phyloP scores from a whole-genome alignment of 2,797 vertebrate species.

The Natrix natrix region DNA sequence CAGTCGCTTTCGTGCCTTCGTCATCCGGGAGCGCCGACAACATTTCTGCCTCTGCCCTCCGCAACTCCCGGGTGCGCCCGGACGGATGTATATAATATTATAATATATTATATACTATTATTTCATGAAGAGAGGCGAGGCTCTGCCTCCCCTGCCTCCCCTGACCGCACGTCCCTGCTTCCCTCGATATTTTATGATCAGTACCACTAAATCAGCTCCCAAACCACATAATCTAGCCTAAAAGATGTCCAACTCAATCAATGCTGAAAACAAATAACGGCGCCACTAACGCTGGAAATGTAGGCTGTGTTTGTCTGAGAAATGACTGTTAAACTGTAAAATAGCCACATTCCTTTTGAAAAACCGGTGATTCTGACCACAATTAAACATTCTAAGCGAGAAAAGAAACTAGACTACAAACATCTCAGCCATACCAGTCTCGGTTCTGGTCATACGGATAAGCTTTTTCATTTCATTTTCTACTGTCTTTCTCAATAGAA shows the following conservation, averaged over 20 bases:
- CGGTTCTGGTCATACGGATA: neutral
- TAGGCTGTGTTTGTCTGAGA: neutral
- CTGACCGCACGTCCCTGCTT: no score
- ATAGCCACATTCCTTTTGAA: neutral
- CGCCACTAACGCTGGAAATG: no score
- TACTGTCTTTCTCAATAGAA: neutral
- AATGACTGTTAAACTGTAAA: neutral
- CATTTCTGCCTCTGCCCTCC: no score
- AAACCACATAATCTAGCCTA: neutral
- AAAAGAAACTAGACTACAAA: neutral
- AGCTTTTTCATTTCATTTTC: neutral
- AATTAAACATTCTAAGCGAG: neutral
- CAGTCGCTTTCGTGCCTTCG: no score
- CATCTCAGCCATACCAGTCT: neutral
- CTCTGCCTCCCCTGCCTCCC: no score
- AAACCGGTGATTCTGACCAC: neutral
- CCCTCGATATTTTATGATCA: neutral
- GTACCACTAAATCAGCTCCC: neutral
- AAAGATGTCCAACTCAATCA: neutral
- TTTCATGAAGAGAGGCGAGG: no score
- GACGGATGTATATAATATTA: no score
- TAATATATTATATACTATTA: no score
- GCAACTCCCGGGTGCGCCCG: no score
- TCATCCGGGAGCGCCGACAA: no score
- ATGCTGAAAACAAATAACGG: neutral